A percentile compares a stretch with the other conserved stretches of the same genome.
Conservation (phyloP, 2,888 invertebrate species). For the Tachina fera region DNA sequence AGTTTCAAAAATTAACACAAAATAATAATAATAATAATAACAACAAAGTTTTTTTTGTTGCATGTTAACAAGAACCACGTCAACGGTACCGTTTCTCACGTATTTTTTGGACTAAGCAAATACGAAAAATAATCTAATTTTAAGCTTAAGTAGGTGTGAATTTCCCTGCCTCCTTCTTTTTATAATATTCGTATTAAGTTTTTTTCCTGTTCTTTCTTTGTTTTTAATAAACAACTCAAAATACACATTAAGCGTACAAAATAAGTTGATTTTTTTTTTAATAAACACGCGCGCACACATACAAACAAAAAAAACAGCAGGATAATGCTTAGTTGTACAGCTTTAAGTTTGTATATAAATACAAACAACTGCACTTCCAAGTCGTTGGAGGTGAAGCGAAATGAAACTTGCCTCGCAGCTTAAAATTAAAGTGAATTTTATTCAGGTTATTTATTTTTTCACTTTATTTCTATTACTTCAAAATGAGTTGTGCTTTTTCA, state of each 20-base stretch:
- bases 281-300: not conserved
- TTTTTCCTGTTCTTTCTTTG: not conserved
- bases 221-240: constrained; percentile 48
- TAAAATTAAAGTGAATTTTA: constrained; percentile 43
- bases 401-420: constrained; percentile 38
- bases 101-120: not conserved
- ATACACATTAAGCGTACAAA: constrained; percentile 49
- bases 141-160: constrained; percentile 45
- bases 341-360: no score
- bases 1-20: no score
- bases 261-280: constrained; percentile 11
- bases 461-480: constrained; percentile 25
- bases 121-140: constrained; percentile 15
- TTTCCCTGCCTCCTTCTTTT: constrained; percentile 41
- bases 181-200: constrained; percentile 4
- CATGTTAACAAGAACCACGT: not conserved
- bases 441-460: not conserved
- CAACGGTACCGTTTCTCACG: not conserved
- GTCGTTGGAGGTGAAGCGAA: no score
- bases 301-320: not conserved
- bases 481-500: constrained; percentile 40
- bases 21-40: not conserved
- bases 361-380: no score
- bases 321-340: no score
- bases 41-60: not conserved